Base-by-base conservation (phyloP, 2,797 vertebrate species). In the Intellagama lesueurii region DNA sequence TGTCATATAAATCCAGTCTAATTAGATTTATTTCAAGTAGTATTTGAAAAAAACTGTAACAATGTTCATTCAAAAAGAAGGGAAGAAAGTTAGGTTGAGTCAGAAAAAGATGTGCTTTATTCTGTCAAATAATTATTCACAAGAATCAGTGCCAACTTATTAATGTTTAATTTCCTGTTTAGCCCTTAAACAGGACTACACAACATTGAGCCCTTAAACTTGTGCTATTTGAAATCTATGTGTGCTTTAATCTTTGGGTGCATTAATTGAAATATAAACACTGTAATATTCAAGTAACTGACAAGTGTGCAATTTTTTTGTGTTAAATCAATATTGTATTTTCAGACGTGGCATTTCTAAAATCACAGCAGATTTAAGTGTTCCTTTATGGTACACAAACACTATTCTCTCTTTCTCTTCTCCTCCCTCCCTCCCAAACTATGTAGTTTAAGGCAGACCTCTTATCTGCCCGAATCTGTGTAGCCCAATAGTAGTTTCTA, bases 261-360 rank as follows among this genome's bases (percentile, higher is more conserved):
- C 28, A 28, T 47, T 47, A 77, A 12, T 12, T 64, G 60, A 14
- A 64, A 2, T 64, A 19, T 22, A 64, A 64, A 64, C 19, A 44
- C 30, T 88, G 19, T 72, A 81, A 70, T 49, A 72, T 83, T 87
- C 83, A 66, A 90, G 47, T 64, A 83, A 49, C 19, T 32, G 28
- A 87, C 35, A 44, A 60, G 19, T 88, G 40, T 83, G 22, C 69
- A 47, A 70, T 64, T 32, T 49, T 49, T 52, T 79, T 72, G 66
- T 72, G n/a, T 84, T 78, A 66, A 83, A 90, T 70, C 68, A 72
- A 24, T 87, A 32, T 28, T 64, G 7, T 79, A 26, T 83, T 90
- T 90, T 76, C 78, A 75, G 44, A 0, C 81, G 0, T 87, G 92
- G 88, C 19, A 68, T 72, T 88, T 60, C 19, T 7, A 60, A 16